These are phyloP conservation scores for Conus betulinus DNA, from an alignment of 1,140 invertebrate genomes.

Conservation along the genomic window DNA sequence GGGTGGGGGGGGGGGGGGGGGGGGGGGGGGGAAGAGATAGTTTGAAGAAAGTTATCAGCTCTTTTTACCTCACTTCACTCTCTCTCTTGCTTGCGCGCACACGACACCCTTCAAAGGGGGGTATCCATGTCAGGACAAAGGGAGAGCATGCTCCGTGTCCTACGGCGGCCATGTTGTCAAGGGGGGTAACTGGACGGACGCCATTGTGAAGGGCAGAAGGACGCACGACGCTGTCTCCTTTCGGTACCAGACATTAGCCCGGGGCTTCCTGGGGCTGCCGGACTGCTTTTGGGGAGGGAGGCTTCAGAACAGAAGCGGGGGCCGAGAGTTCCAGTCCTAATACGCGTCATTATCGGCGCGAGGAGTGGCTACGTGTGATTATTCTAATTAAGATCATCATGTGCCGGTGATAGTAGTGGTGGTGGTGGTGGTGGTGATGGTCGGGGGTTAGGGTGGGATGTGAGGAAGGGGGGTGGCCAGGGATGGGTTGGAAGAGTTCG, in stretches of 20 bases:
- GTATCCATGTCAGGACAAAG: slow-evolving; percentile 7
- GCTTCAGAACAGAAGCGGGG: not conserved
- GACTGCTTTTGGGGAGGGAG: not conserved
- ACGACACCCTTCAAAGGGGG: slow-evolving; percentile 1
- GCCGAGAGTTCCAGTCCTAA: slow-evolving; percentile 5
- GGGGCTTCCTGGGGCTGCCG: not conserved
- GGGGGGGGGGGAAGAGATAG: not conserved
- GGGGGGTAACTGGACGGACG: not conserved
- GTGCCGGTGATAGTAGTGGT: not conserved
- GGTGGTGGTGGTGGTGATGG: not conserved
- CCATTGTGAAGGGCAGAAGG: not conserved
- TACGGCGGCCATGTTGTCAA: slow-evolving; percentile 5
- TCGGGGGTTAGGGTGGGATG: not conserved
- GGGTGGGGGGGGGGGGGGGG: not conserved
- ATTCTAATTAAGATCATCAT: slow-evolving; percentile 8
- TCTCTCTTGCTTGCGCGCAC: not conserved
- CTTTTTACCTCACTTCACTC: not conserved
- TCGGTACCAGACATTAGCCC: not conserved
- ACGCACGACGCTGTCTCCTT: not conserved
- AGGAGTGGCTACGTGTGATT: slow-evolving; percentile 1
- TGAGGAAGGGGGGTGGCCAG: no score
- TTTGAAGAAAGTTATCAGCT: slow-evolving; percentile 6
- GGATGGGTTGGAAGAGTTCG: no score
- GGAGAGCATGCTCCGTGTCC: slow-evolving; percentile 1
- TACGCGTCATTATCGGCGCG: not conserved